These are phyloP conservation scores for Osmerus eperlanus DNA, from an alignment of 2,113 vertebrate species.

Conservation along the genomic window DNA sequence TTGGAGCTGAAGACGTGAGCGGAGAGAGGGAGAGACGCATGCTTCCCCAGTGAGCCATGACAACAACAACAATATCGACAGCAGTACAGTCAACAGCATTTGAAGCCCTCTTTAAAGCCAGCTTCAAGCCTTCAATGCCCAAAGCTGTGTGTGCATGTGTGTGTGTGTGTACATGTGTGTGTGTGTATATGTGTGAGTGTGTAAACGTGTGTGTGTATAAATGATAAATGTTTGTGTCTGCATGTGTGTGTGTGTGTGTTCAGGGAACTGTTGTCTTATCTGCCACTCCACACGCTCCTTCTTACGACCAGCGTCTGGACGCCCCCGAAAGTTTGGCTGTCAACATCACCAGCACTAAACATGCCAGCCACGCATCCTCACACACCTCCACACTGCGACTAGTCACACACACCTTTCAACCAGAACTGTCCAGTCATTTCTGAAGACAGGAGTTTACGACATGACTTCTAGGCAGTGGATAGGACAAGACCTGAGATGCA, in stretches of 20 bases:
- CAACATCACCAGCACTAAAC: not conserved
- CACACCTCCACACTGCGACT: not conserved
- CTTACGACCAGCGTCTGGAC: not conserved
- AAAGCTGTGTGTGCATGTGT: not conserved
- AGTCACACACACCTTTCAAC: slow-evolving; percentile 4
- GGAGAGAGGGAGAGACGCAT: slow-evolving; percentile 16
- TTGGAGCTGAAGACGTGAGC: slow-evolving; percentile 21
- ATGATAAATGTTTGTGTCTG: not conserved
- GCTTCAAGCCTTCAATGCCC: slow-evolving; percentile 18
- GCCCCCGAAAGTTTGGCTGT: not conserved
- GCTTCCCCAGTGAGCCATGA: slow-evolving; percentile 4
- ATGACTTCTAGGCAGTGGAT: no score
- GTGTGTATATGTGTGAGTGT: not conserved
- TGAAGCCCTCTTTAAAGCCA: slow-evolving; percentile 44
- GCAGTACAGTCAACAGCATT: slow-evolving; percentile 42
- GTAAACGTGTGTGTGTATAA: not conserved
- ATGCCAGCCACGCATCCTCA: not conserved
- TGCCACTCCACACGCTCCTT: slow-evolving; percentile 23
- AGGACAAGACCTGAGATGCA: no score
- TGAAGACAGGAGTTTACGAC: not conserved
- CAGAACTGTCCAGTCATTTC: not conserved
- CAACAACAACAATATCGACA: slow-evolving; percentile 30
- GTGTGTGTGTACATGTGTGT: slow-evolving; percentile 1
- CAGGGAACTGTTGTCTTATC: slow-evolving; percentile 37
- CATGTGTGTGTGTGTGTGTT: slow-evolving; percentile 9